Evolutionary conservation across 2,797 vertebrate species (phyloP).

Genomic region (Adelosebastes latens): DNA sequence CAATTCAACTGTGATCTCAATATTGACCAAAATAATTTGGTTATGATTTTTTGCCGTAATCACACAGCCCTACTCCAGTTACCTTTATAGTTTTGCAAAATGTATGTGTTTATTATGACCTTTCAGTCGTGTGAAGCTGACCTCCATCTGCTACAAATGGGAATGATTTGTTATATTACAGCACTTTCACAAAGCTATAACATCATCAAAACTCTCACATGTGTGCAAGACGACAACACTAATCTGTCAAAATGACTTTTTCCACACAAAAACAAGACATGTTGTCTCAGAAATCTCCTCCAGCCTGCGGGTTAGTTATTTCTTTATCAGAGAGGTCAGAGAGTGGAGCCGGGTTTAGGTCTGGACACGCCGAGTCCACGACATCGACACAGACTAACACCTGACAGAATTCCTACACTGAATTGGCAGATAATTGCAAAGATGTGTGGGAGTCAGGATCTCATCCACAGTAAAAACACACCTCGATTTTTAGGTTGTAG

Average conservation of each 20-base stretch:
- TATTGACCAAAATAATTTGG: not conserved
- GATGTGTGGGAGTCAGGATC: not conserved
- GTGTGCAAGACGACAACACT: not conserved
- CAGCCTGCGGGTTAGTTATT: slow-evolving; percentile 9
- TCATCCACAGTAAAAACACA: slow-evolving; percentile 19
- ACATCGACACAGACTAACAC: slow-evolving; percentile 5
- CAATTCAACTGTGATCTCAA: not conserved
- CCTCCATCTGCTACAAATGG: not conserved
- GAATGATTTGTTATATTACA: not conserved
- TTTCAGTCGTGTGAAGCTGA: not conserved
- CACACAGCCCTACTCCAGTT: not conserved
- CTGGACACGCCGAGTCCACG: slow-evolving; percentile 2
- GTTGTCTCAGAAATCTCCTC: slow-evolving; percentile 1
- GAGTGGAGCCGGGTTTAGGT: not conserved
- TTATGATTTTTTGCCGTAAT: not conserved
- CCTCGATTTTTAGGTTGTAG: not conserved
- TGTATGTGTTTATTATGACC: not conserved
- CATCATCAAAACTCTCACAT: not conserved
- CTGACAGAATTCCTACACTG: slow-evolving; percentile 8
- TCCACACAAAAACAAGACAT: not conserved
- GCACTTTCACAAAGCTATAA: not conserved
- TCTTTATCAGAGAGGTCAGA: slow-evolving; percentile 44
- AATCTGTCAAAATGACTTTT: slow-evolving; percentile 9
- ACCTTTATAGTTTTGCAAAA: not conserved
- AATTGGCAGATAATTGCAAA: slow-evolving; percentile 10